phyloP scores from a whole-genome alignment of 2,113 vertebrate species.

The Odobenus rosmarus region DNA sequence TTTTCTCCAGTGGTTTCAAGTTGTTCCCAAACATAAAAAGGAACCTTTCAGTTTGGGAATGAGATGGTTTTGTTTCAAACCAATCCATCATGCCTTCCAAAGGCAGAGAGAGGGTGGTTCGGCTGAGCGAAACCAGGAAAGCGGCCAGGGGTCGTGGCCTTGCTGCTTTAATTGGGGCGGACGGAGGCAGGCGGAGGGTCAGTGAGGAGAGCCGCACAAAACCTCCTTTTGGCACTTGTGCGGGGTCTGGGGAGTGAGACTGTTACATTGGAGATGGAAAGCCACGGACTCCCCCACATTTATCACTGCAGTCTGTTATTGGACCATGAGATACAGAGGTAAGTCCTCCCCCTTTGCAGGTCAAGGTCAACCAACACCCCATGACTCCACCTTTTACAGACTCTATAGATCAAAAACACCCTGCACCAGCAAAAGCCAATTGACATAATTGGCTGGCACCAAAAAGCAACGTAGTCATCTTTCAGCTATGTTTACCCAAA shows the following conservation, averaged over 20 bases:
- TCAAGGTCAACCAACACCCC: conserved; percentile 56
- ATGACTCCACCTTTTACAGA: not conserved
- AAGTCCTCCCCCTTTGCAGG: conserved; percentile 40
- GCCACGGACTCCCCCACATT: conserved; percentile 14
- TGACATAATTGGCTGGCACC: conserved; percentile 67
- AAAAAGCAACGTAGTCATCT: conserved; percentile 34
- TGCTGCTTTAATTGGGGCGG: not conserved
- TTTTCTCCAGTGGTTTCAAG: conserved; percentile 83
- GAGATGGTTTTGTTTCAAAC: conserved; percentile 79
- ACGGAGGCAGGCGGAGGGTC: not conserved
- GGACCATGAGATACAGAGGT: conserved; percentile 38
- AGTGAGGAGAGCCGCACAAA: not conserved
- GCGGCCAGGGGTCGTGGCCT: not conserved
- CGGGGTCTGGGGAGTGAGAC: not conserved
- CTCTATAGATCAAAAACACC: conserved; percentile 35
- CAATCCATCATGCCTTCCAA: conserved; percentile 73
- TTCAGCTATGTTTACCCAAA: conserved; percentile 36
- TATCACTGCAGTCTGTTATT: not conserved
- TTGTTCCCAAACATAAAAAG: conserved; percentile 80
- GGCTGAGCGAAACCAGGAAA: not conserved
- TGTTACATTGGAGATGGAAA: conserved; percentile 18
- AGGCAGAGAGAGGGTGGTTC: conserved; percentile 35
- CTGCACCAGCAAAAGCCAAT: conserved; percentile 59
- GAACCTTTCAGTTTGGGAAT: conserved; percentile 82
- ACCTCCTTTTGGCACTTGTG: not conserved